Evolutionary conservation across 1,140 invertebrate species (phyloP), one percentile per base, ranked within the genome.

Genomic region (Tribolium madens): DNA sequence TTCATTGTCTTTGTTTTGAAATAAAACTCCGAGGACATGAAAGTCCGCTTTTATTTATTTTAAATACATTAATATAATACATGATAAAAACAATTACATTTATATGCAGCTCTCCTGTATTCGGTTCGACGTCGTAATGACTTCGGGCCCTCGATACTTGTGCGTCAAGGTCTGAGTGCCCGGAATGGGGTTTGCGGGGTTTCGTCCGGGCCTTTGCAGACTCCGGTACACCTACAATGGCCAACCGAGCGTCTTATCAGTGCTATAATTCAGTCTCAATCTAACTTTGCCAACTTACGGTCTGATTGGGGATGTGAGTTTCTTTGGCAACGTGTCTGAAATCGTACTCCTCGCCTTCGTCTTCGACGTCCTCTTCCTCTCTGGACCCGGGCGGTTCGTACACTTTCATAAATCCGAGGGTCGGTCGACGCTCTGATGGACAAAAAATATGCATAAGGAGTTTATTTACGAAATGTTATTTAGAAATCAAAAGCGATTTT

Each of bases 101-200:
- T 93, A 94, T 92, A 95, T 95, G 92, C 93, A 95, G 88, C 93
- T 94, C 88, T 95, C 93, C 86, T 95, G 93, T 86, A 94, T 93
- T 81, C 92, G 90, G 88, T 94, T 93, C 50, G 93, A 93, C 53
- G 93, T 93, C 78, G 93, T 94, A 76, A 95, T 92, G 68, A 94
- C 92, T 87, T 94, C 93, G 46, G 92, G 93, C 76, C 47, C 88
- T 84, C 83, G 81, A 72, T 85, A 85, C 78, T 86, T 85, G 78
- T 86, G 84, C 76, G 83, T 82, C 50, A 85, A 80, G 26, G 84
- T 84, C 73, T 88, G 88, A 60, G 88, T 86, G 76, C 88, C 87
- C 47, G 86, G 85, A 76, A 87, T 85, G 33, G 85, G 84, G 1
- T 86, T 86, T 64, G 88, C 89, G 69, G 88, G 87, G 36, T 89